Conservation (phyloP, 2,797 vertebrate genomes). For the Rhynchonycteris naso region DNA sequence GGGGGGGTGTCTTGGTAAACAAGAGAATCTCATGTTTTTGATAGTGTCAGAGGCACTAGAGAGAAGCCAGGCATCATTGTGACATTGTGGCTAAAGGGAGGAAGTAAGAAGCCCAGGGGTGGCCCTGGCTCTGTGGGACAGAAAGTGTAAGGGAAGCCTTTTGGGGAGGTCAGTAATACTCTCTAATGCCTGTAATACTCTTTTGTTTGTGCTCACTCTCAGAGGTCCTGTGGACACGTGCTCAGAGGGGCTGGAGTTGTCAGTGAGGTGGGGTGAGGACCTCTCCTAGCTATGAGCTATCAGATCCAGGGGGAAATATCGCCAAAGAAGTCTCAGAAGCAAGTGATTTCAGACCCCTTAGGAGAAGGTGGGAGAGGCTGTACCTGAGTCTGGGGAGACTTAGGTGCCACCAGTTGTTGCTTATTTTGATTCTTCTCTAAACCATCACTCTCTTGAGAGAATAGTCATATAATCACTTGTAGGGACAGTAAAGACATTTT, state of each 20-base stretch:
- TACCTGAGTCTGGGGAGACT: background rate
- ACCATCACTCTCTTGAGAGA: background rate
- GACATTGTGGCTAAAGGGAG: background rate
- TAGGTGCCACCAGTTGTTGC: background rate
- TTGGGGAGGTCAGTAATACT: no score
- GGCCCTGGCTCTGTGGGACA: background rate
- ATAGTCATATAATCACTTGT: background rate
- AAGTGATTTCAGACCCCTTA: background rate
- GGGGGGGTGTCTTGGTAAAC: background rate
- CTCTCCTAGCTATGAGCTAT: background rate
- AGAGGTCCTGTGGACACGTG: background rate
- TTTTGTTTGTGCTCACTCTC: background rate
- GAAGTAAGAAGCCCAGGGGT: no score
- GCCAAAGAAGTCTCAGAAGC: background rate
- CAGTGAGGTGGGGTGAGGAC: background rate
- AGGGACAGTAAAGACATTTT: background rate
- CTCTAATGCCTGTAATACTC: background rate
- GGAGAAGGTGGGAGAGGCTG: background rate
- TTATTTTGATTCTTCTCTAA: background rate
- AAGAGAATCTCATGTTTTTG: background rate
- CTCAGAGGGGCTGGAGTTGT: background rate
- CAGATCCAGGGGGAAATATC: background rate
- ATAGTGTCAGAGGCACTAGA: background rate
- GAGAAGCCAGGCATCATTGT: background rate
- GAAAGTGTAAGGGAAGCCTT: background rate